Percentiles rank a stretch among this genome's conserved stretches.
Conservation (phyloP, 30 jellyfish, hydroid and myxozoan species). For the Euphysa ruthae region DNA sequence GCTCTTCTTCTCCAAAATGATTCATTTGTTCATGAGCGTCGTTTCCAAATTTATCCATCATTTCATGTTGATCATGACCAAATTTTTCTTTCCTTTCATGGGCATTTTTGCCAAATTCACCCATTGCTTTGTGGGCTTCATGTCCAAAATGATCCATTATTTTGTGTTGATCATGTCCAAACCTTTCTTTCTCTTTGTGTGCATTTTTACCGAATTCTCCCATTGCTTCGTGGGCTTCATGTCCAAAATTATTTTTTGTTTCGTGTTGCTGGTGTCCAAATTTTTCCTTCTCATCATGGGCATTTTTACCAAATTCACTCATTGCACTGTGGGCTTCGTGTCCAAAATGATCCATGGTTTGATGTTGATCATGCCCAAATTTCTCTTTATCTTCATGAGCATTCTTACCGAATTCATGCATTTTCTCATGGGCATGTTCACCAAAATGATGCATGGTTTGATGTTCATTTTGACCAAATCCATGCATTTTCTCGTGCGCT, state of each 20-base stretch:
- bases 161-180: background rate
- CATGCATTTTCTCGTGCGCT: background rate
- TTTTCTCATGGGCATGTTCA: background rate
- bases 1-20: background rate
- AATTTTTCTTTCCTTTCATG: too few relatives aligned
- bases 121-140: too few relatives aligned
- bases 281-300: background rate
- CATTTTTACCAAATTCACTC: background rate
- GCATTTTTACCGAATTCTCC: background rate
- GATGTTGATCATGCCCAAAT: background rate
- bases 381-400: background rate
- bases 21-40: background rate
- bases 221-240: background rate
- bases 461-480: background rate
- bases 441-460: background rate
- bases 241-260: background rate
- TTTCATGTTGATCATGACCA: background rate
- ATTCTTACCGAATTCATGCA: background rate
- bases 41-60: background rate
- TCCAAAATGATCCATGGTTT: background rate
- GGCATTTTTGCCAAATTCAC: too few relatives aligned
- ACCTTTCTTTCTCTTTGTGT: background rate
- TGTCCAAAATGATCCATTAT: background rate
- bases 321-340: slow-evolving; percentile 1
- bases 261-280: background rate